Evolutionary conservation across 2,113 vertebrate species (phyloP), one percentile per base, ranked within the genome.

Genomic region (Neogobius melanostomus): DNA sequence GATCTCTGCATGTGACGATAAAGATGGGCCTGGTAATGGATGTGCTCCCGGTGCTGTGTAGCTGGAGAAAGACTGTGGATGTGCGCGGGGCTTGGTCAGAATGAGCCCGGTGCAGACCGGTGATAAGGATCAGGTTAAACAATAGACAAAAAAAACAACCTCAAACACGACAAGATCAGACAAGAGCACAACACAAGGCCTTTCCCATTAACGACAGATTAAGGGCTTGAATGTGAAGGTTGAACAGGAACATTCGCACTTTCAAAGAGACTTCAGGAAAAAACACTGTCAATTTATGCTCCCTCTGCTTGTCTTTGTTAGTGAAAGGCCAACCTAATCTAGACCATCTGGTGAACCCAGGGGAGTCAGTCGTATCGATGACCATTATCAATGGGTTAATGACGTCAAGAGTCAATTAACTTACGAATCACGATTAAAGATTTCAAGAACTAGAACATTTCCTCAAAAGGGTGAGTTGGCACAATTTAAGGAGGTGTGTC

Each of bases 71-170:
- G n/a, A 53, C 7, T 56, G 17, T 21, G 70, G 8, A 71, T 65
- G 1, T 49, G 1, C 15, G 45, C 15, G 45, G 77, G 50, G 56
- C 61, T 66, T 3, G 53, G 74, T 71, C 11, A n/a, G 69, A 36
- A 73, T 57, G 63, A 72, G 51, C 8, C 42, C 63, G 71, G 68
- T 74, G 62, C 75, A 75, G 76, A 75, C 73, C 75, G 61, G 64
- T 69, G 77, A 88, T 82, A 84, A 85, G 73, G 43, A 71, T 72
- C 64, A 70, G 51, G 59, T 69, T 84, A 85, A 83, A 81, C 78
- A 45, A 69, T 46, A 36, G 68, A 36, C 61, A 64, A 80, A n/a
- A 45, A 59, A 8, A 43, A 51, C 21, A 21, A 21, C 21, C 21
- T 21, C 21, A 21, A 21, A 3, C 57, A 69, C 6, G 49, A 64